Conservation (phyloP, 2,113 vertebrate species). For the Syrrhaptes paradoxus region DNA sequence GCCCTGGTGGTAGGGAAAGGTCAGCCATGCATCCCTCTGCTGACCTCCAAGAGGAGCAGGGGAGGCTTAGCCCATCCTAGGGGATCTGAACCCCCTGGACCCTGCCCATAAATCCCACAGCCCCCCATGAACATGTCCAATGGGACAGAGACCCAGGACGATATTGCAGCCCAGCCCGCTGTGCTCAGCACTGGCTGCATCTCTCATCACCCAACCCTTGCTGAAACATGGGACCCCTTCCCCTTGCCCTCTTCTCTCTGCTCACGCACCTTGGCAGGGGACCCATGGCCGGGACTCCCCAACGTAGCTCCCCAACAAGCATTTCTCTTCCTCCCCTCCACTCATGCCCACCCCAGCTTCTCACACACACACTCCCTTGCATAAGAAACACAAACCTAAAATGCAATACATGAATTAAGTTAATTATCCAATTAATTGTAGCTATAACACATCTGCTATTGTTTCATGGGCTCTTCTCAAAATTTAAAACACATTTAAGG, state of each 20-base stretch:
- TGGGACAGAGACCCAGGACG: not conserved
- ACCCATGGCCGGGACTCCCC: accelerated
- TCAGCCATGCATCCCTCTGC: not conserved
- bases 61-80: not conserved
- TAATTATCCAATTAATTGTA: conserved; percentile 56
- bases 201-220: not conserved
- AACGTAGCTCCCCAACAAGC: accelerated
- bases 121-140: accelerated
- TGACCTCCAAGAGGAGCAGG: not conserved
- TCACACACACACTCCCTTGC: not conserved
- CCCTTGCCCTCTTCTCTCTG: not conserved
- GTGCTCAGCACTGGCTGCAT: not conserved
- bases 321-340: not conserved
- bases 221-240: not conserved
- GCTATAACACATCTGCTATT: conserved; percentile 60
- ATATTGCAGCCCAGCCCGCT: not conserved
- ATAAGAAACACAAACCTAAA: conserved; percentile 55
- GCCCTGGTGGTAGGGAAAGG: accelerated
- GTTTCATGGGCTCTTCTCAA: conserved; percentile 42
- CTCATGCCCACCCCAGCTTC: not conserved
- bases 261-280: accelerated
- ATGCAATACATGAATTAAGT: conserved; percentile 40
- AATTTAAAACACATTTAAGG: conserved; percentile 53
- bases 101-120: not conserved
- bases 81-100: not conserved